Evolutionary conservation across 2,888 invertebrate species (phyloP), one percentile per base, ranked within the genome.

Genomic region (Escarpia spicata): DNA sequence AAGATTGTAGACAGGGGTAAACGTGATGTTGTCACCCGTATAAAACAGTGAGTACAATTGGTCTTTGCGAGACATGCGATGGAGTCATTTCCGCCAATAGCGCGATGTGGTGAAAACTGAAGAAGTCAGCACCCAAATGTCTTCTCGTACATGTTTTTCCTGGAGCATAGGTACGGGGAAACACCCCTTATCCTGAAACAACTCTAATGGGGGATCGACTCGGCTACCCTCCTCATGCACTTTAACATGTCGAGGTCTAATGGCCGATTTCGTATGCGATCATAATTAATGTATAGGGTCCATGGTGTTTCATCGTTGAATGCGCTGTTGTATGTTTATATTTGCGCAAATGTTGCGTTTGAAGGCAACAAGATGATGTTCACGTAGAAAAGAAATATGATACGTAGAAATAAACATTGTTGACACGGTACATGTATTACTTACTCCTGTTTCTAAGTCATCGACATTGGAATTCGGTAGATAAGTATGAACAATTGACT

Each of bases 231-330:
- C 26, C 2, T 26, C 75, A 15, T 15, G 75, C 75, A 75, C 75
- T 75, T 75, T 15, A 26, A 75, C 75, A 75, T 15, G 19, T 52
- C 12, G 9, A 52, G 52, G 8, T 37, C 4, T 75, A 75, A 75
- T 75, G 75, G 75, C n/a, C 75, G 75, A n/a, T 75, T 75, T 75
- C 75, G 26, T 75, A 26, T 75, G 75, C 75, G 75, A 75, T 75
- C 6, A 52, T 52, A 9, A 52, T n/a, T 52, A 75, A 75, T 75
- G 75, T 26, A 75, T 75, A 52, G 52, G 52, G 52, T 52, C 52
- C 9, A 75, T 75, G 75, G 15, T 75, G 75, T 15, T 75, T 15
- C 75, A 75, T 75, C n/a, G 75, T 75, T 75, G 26, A 75, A 26
- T 26, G 26, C 75, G 26, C 75, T 6, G 19, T 75, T 75, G 26